Base-by-base conservation (phyloP, 2,888 invertebrate species). In the Atherix ibis region DNA sequence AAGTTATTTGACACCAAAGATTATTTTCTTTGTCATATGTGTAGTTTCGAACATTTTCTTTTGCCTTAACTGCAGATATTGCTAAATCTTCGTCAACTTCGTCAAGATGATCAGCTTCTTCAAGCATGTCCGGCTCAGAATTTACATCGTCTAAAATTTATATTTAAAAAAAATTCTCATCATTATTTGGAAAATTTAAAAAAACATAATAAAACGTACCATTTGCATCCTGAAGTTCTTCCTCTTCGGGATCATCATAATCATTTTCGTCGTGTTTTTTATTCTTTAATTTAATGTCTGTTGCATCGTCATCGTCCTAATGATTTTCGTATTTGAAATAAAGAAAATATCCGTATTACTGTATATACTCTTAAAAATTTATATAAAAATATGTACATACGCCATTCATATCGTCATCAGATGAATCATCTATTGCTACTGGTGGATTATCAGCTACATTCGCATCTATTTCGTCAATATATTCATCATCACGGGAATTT, bases 1-100 rank as follows among this genome's bases (percentile, higher is more conserved):
- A n/a, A 0, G 75, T 78, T 4, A 94, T 56, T 54, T 81, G 73
- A 53, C 89, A 92, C 92, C 92, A 95, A 33, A 70, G 62, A 46
- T 78, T 65, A n/a, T 73, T 63, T 35, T 76, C 68, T 2, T 66
- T 68, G 51, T 97, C 94, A 51, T 75, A 89, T 2, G 63, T 65
- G 52, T 89, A 94, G 24, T 63, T 62, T 31, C 53, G 62, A 9
- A 58, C 56, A 49, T 54, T 49, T 29, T 50, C 44, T 38, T 59
- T 56, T 12, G 43, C 44, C 0, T 53, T 42, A 47, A 66, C 44
- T 44, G 54, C 41, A 5, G 49, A 48, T 5, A 46, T 47, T 10
- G 48, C 45, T 31, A 41, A 37, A 13, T 40, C 31, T 16, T 42
- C 42, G 32, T 12, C 41, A 13, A 33, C 32, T 17, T 41, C 40